Evolutionary conservation across 2,113 vertebrate genomes (phyloP), one percentile per base, ranked within the genome.

Genomic region (Xenopus laevis): DNA sequence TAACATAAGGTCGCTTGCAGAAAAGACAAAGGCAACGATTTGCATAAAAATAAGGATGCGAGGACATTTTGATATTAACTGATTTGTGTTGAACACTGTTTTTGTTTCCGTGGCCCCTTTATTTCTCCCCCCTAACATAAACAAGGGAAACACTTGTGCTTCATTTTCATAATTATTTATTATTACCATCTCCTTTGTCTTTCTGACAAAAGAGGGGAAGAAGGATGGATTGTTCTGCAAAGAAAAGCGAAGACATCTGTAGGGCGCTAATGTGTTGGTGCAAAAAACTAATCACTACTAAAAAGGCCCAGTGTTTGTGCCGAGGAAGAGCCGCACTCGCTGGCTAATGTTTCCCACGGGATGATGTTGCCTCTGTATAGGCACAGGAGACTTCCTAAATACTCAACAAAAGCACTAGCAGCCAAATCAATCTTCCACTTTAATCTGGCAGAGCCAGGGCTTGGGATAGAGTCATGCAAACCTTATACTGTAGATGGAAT

Each of bases 341-440:
- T 90, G 90, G 93, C 91, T 89, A 91, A 92, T 91, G 90, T 88
- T 92, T 93, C 92, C 92, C 91, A 91, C 85, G 91, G 92, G 91
- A 91, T 87, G 89, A 87, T 87, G 89, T 89, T 89, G 89, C 91
- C 89, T 92, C 87, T 90, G 91, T 91, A 91, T 92, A 87, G 85
- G 92, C 90, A 89, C 88, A 91, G 90, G 89, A 94, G 93, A 93
- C 91, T 92, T 92, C 91, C 91, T 94, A 90, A 90, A 92, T 90
- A 93, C 93, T 91, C 92, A 40, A 40, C 33, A 40, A 40, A 40
- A 40, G 33, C 5, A 40, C 8, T 40, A 40, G 33, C 33, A 7
- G 33, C 33, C 33, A 3, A 3, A 40, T 40, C 8, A 40, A 40
- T 40, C 33, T 40, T 40, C 33, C 6, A 7, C 33, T 40, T 40